These are phyloP conservation scores for Drosophila littoralis DNA, from an alignment of 1,140 invertebrate genomes.

Conservation along the genomic window DNA sequence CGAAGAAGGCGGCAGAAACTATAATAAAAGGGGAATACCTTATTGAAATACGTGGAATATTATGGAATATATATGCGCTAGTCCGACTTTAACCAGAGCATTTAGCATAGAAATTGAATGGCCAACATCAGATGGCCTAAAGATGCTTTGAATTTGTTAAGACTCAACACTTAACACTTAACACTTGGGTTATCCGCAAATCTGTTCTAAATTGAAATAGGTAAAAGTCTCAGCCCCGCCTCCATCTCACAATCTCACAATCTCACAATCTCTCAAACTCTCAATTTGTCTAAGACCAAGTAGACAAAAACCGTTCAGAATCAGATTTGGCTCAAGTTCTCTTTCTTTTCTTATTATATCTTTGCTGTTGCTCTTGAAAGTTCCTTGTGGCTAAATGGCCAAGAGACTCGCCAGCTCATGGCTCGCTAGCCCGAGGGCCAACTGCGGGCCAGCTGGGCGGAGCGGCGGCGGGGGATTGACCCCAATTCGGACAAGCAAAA, in stretches of 20 bases:
- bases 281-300: background rate
- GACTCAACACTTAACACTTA: too few relatives aligned
- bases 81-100: too few relatives aligned
- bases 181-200: background rate
- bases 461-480: conserved; percentile 31
- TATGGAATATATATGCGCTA: too few relatives aligned
- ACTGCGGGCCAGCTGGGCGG: background rate
- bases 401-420: background rate
- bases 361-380: conserved; percentile 4
- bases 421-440: background rate
- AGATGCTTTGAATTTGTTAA: background rate
- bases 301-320: conserved; percentile 1
- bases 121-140: too few relatives aligned
- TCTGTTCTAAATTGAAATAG: background rate
- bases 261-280: background rate
- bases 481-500: conserved; percentile 35
- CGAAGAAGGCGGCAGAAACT: too few relatives aligned
- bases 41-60: too few relatives aligned
- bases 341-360: background rate
- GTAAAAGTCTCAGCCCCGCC: too few relatives aligned
- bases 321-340: conserved; percentile 2
- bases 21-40: too few relatives aligned
- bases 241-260: background rate
- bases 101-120: too few relatives aligned
- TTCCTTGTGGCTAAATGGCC: background rate